A percentile compares a stretch with the other conserved stretches of the same genome.
Evolutionary conservation across 2,797 vertebrate genomes (phyloP).

Genomic region (Acanthurus leucopareius): DNA sequence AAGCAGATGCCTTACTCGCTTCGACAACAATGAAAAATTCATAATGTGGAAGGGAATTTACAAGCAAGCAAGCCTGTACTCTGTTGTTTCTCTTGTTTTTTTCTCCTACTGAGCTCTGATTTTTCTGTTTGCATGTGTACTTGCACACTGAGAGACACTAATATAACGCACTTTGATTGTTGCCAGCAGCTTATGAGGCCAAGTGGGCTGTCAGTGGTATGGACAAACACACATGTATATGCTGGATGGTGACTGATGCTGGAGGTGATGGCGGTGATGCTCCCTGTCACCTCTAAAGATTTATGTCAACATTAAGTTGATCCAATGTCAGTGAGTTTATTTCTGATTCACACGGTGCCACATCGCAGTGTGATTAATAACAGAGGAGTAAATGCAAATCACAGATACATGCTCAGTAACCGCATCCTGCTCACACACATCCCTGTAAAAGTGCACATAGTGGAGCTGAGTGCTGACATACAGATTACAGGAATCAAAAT

Average conservation of each 20-base stretch:
- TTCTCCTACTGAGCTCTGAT: slow-evolving; percentile 28
- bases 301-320: slow-evolving; percentile 88
- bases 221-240: slow-evolving; percentile 81
- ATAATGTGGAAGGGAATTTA: slow-evolving; percentile 11
- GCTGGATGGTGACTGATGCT: slow-evolving; percentile 55
- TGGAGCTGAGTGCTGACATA: background rate
- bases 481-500: slow-evolving; percentile 5
- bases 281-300: slow-evolving; percentile 80
- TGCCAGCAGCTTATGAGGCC: slow-evolving; percentile 75
- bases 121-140: slow-evolving; percentile 48
- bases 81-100: slow-evolving; percentile 17
- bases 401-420: slow-evolving; percentile 18
- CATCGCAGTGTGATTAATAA: slow-evolving; percentile 81
- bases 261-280: slow-evolving; percentile 66
- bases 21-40: slow-evolving; percentile 26
- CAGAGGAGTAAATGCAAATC: slow-evolving; percentile 64
- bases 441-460: slow-evolving; percentile 1
- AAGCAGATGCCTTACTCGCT: slow-evolving; percentile 18
- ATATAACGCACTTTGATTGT: slow-evolving; percentile 17
- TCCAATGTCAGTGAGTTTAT: slow-evolving; percentile 86
- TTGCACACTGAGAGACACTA: slow-evolving; percentile 39
- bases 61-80: background rate
- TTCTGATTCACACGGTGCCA: slow-evolving; percentile 50
- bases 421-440: background rate
- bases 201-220: slow-evolving; percentile 78